A percentile compares a stretch with the other conserved stretches of the same genome.
Conservation (phyloP, 2,888 invertebrate species). For the Pteria penguin region DNA sequence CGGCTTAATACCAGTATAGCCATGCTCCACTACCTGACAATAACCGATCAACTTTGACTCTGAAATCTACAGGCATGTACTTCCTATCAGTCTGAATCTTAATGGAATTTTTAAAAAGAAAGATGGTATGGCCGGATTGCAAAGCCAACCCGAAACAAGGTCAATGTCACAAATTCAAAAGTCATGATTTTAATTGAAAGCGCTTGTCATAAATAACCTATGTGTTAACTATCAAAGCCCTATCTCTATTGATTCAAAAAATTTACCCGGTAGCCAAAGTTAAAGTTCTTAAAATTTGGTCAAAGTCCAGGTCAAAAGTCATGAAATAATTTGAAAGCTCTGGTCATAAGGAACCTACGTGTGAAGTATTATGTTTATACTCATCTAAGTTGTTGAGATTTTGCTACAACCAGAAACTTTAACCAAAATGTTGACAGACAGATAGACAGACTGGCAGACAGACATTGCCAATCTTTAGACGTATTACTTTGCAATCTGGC, state of each 20-base stretch:
- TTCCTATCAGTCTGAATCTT: too few relatives aligned
- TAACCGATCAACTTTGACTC: too few relatives aligned
- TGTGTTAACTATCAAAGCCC: not conserved
- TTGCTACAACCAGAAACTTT: not conserved
- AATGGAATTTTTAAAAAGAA: too few relatives aligned
- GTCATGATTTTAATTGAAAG: not conserved
- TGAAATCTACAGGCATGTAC: too few relatives aligned
- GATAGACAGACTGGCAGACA: not conserved
- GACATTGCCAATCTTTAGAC: not conserved
- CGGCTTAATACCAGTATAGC: too few relatives aligned
- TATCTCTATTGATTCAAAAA: not conserved
- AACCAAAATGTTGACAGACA: not conserved
- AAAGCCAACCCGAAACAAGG: not conserved
- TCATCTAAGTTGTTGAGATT: not conserved
- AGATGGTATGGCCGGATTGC: not conserved
- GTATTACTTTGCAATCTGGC: too few relatives aligned
- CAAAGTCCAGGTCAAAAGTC: not conserved
- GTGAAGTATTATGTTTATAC: not conserved
- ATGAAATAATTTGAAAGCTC: not conserved
- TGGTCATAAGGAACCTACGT: not conserved
- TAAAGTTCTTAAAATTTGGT: not conserved
- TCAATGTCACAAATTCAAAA: not conserved
- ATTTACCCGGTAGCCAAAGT: not conserved
- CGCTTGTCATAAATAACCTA: not conserved
- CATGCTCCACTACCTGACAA: too few relatives aligned